These are phyloP conservation scores for Apamea epomidion DNA, from an alignment of 2,888 invertebrate species.

Conservation along the genomic window DNA sequence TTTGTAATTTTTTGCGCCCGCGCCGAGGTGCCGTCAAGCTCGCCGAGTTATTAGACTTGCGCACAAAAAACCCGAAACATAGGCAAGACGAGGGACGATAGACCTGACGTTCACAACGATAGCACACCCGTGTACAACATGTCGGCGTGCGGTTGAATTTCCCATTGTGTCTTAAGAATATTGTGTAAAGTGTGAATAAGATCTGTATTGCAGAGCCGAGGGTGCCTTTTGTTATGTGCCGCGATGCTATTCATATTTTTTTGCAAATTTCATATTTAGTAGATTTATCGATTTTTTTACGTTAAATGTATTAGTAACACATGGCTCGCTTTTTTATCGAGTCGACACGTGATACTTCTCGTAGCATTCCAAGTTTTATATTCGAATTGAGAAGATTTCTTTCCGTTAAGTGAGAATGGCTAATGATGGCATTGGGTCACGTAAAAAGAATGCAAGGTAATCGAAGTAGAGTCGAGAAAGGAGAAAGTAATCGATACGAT, in stretches of 20 bases:
- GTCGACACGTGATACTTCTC: slow-evolving; percentile 48
- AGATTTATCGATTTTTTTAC: slow-evolving; percentile 71
- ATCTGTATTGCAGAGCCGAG: slow-evolving; percentile 75
- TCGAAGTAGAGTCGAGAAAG: slow-evolving; percentile 68
- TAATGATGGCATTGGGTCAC: slow-evolving; percentile 65
- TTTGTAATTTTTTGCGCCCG: slow-evolving; percentile 90
- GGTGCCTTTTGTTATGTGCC: slow-evolving; percentile 79
- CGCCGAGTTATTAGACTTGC: slow-evolving; percentile 87
- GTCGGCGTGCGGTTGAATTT: slow-evolving; percentile 84
- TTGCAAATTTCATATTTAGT: slow-evolving; percentile 72
- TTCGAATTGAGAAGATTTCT: slow-evolving; percentile 44
- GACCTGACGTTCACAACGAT: slow-evolving; percentile 82
- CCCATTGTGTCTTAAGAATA: slow-evolving; percentile 81
- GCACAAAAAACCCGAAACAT: slow-evolving; percentile 85
- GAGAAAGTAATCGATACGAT: slow-evolving; percentile 82
- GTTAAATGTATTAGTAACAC: slow-evolving; percentile 58
- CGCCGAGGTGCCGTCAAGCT: slow-evolving; percentile 89
- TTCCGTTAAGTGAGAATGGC: slow-evolving; percentile 54
- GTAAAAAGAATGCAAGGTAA: slow-evolving; percentile 69
- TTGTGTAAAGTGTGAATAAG: slow-evolving; percentile 87
- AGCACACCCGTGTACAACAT: slow-evolving; percentile 82
- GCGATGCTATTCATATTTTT: slow-evolving; percentile 72
- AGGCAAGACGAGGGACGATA: slow-evolving; percentile 85
- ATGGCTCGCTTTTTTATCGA: slow-evolving; percentile 56
- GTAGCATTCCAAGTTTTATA: slow-evolving; percentile 29